Conservation (phyloP, 2,113 vertebrate species). For the Brevimyrus niger region DNA sequence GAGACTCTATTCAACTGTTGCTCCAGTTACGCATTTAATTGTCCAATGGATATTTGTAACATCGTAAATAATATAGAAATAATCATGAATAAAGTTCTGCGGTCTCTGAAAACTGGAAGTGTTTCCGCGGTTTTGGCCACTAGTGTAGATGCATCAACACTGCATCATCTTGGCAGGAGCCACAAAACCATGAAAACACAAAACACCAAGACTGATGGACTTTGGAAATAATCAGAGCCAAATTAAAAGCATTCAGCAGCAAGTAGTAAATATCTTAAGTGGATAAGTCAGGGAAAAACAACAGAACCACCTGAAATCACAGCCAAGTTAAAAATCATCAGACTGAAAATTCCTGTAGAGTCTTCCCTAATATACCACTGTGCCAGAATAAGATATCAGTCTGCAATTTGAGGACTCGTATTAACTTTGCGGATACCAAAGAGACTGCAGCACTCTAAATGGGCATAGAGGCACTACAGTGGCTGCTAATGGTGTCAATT, state of each 20-base stretch:
- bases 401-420: neutral
- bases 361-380: neutral
- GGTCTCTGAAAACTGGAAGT: neutral
- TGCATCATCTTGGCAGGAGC: neutral
- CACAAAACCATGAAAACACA: neutral
- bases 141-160: neutral
- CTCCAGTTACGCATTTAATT: too few species aligned
- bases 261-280: neutral
- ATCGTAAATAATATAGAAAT: neutral
- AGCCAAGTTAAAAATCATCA: neutral
- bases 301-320: neutral
- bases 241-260: constrained; percentile 7
- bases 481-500: neutral
- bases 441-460: neutral
- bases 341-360: neutral
- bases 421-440: neutral
- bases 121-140: neutral
- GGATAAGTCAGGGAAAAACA: neutral
- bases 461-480: neutral
- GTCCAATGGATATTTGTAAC: neutral
- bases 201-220: neutral
- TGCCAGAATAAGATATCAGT: neutral
- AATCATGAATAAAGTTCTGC: neutral
- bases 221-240: neutral
- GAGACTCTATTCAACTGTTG: too few species aligned